These are phyloP conservation scores for Heliconius charithonia DNA, from an alignment of 2,888 invertebrate species.

Conservation along the genomic window DNA sequence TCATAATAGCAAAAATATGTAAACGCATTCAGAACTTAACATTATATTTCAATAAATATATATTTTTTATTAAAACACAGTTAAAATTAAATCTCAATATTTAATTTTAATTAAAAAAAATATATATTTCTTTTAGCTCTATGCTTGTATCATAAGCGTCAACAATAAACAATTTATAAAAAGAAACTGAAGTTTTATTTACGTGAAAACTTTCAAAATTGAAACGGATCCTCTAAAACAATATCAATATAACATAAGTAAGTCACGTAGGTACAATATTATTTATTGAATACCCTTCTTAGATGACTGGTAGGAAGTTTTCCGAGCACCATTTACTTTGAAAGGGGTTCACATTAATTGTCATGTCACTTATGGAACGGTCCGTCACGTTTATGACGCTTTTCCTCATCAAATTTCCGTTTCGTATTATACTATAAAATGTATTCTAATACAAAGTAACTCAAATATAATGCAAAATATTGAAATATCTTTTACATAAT, in stretches of 20 bases:
- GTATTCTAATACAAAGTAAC: constrained; percentile 1
- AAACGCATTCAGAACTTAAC: too few relatives aligned
- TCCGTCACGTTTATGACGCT: constrained; percentile 44
- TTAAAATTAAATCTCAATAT: too few relatives aligned
- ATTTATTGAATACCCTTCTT: constrained; percentile 36
- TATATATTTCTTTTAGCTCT: too few relatives aligned
- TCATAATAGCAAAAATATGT: too few relatives aligned
- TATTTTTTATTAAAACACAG: too few relatives aligned
- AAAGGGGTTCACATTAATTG: constrained; percentile 71
- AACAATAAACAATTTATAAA: not conserved
- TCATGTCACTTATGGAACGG: constrained; percentile 66
- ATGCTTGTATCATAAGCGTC: not conserved
- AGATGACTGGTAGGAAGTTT: constrained; percentile 60
- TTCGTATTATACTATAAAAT: constrained; percentile 22
- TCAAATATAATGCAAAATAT: not conserved
- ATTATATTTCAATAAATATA: too few relatives aligned
- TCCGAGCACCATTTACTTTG: constrained; percentile 67
- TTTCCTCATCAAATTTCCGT: constrained; percentile 33
- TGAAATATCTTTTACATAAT: not conserved
- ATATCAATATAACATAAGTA: constrained; percentile 25
- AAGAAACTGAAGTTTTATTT: not conserved
- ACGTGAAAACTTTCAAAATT: not conserved
- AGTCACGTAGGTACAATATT: constrained; percentile 27
- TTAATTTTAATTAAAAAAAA: too few relatives aligned
- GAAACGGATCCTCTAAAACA: not conserved